Base-by-base conservation (phyloP, 2,797 vertebrate species). In the Bryconaethiops microstoma region DNA sequence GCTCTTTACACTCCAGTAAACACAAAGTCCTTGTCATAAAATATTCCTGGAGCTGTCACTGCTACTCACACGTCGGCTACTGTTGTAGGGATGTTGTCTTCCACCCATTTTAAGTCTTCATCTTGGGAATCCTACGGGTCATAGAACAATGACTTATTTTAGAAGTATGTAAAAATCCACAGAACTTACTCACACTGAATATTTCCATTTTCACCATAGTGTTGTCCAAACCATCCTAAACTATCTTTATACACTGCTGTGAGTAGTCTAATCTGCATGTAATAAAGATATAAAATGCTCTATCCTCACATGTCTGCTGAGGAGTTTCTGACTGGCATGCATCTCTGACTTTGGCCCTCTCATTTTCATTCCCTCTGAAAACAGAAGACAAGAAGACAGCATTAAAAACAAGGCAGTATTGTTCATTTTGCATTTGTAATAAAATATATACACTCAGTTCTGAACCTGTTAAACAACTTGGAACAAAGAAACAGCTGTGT, bases 301-400 rank as follows among this genome's bases (percentile, higher is more conserved):
- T 8, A 67, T 80, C 92, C 94, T 89, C 80, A 97, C 97, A 92
- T 95, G 90, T 96, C 98, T 98, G 60, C 94, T 95, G 78, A 48
- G 77, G 23, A 84, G 25, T 62, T 80, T 77, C 19, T 57, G 70
- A 42, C 57, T 80, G 52, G 5, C 94, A 21, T 96, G 96, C 2
- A 90, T 89, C 81, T 95, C 93, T 1, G 55, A 89, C 90, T 95
- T 96, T 68, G 93, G 77, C 40, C 88, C 64, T 87, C 95, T 95
- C 83, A 95, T 85, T 88, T 96, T 97, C 76, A 96, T 95, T 55
- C 95, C 95, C 23, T 82, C 80, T 82, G 25, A 74, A 82, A 50
- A 74, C 17, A n/a, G 19, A 70, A 25, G 19, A 60, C 35, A 60
- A 60, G 45, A 54, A 64, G 19, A 23, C 13, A 13, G 29, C 19